Evolutionary conservation across 1,140 invertebrate genomes (phyloP).

Genomic region (Drosophila pseudoananassae): DNA sequence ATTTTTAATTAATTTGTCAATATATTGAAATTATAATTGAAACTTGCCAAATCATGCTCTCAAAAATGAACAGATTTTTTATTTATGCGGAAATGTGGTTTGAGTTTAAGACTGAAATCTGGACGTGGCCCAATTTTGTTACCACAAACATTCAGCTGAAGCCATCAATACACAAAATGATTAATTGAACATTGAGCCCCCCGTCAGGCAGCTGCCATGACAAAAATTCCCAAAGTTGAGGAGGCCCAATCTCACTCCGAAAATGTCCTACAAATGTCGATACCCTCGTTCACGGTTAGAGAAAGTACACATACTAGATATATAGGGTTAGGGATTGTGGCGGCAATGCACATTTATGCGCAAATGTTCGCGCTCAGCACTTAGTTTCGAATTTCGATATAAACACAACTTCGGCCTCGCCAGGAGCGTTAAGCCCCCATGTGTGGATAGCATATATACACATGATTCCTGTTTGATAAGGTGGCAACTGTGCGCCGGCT

Average conservation of each 20-base stretch:
- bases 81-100: too few species aligned
- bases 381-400: slow-evolving; percentile 27
- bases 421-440: not conserved
- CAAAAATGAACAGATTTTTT: too few species aligned
- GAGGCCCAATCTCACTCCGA: not conserved
- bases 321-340: slow-evolving; percentile 1
- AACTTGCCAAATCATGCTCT: not conserved
- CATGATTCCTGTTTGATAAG: slow-evolving; percentile 53
- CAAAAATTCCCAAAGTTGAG: slow-evolving; percentile 8
- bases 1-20: too few species aligned
- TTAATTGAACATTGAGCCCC: slow-evolving; percentile 55
- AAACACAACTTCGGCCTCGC: not conserved
- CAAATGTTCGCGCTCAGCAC: slow-evolving; percentile 14
- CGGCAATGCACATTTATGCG: slow-evolving; percentile 7
- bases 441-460: slow-evolving; percentile 4
- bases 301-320: not conserved
- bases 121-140: slow-evolving; percentile 20
- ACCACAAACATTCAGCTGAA: slow-evolving; percentile 9
- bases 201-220: slow-evolving; percentile 20
- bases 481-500: not conserved
- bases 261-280: slow-evolving; percentile 55
- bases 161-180: slow-evolving; percentile 45
- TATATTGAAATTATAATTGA: not conserved
- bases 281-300: slow-evolving; percentile 9
- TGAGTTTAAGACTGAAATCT: not conserved